Evolutionary conservation across 2,888 invertebrate genomes (phyloP).

Genomic region (Lymantria dispar): DNA sequence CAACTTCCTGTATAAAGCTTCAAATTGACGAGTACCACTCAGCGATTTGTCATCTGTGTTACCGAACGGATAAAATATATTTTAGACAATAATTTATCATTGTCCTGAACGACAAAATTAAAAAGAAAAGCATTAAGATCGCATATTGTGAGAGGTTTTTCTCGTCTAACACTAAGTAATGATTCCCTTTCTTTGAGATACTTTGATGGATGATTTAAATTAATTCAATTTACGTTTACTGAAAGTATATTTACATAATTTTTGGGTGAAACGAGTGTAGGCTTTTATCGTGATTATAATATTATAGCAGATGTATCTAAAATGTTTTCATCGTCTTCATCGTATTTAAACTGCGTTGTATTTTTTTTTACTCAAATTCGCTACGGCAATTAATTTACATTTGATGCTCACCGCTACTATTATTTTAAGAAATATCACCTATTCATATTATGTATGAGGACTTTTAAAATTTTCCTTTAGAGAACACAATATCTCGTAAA

Average conservation of each 20-base stretch:
- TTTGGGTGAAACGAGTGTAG: slow-evolving; percentile 14
- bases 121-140: slow-evolving; percentile 46
- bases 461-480: too few relatives aligned
- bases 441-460: too few relatives aligned
- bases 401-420: too few relatives aligned
- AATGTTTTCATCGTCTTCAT: not conserved
- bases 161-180: slow-evolving; percentile 42
- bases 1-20: not conserved
- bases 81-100: slow-evolving; percentile 40
- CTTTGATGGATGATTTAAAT: slow-evolving; percentile 66
- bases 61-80: not conserved
- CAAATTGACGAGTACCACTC: not conserved
- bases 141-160: slow-evolving; percentile 44
- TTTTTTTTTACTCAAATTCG: not conserved
- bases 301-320: slow-evolving; percentile 5
- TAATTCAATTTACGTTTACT: slow-evolving; percentile 55
- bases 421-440: too few relatives aligned
- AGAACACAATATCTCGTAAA: too few relatives aligned
- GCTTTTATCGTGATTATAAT: slow-evolving; percentile 35
- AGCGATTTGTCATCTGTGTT: not conserved
- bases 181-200: slow-evolving; percentile 47
- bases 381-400: not conserved
- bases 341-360: slow-evolving; percentile 1
- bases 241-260: slow-evolving; percentile 32
- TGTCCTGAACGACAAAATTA: slow-evolving; percentile 40